Evolutionary conservation across 2,113 vertebrate species (phyloP).

Genomic region (Anhinga anhinga): DNA sequence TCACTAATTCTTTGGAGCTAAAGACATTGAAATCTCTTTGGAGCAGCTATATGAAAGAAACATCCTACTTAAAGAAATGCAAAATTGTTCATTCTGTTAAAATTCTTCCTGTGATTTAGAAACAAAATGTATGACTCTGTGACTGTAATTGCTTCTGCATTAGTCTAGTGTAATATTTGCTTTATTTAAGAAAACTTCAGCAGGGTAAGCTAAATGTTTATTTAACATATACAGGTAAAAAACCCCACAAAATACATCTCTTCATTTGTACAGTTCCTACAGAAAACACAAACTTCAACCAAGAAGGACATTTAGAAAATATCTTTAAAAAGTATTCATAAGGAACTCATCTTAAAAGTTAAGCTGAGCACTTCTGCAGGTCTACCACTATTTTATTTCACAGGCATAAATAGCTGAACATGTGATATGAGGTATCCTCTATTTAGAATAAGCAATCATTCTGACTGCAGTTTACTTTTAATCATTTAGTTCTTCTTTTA

Average conservation of each 20-base stretch:
- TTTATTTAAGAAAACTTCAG: not conserved
- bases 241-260: not conserved
- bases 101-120: not conserved
- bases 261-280: not conserved
- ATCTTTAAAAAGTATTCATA: not conserved
- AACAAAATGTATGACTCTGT: not conserved
- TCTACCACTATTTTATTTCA: not conserved
- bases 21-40: not conserved
- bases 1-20: not conserved
- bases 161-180: not conserved
- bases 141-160: not conserved
- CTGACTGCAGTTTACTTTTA: not conserved
- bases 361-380: not conserved
- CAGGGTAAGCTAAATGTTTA: not conserved
- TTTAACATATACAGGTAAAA: not conserved
- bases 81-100: not conserved
- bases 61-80: not conserved
- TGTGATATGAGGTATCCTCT: not conserved
- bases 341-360: not conserved
- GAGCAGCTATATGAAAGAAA: not conserved
- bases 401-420: not conserved
- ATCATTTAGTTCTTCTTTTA: not conserved
- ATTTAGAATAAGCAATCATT: not conserved
- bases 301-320: not conserved
- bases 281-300: not conserved